Percentiles rank a stretch among this genome's conserved stretches.
Evolutionary conservation across 1,140 invertebrate genomes (phyloP).

Genomic region (Bombus terrestris): DNA sequence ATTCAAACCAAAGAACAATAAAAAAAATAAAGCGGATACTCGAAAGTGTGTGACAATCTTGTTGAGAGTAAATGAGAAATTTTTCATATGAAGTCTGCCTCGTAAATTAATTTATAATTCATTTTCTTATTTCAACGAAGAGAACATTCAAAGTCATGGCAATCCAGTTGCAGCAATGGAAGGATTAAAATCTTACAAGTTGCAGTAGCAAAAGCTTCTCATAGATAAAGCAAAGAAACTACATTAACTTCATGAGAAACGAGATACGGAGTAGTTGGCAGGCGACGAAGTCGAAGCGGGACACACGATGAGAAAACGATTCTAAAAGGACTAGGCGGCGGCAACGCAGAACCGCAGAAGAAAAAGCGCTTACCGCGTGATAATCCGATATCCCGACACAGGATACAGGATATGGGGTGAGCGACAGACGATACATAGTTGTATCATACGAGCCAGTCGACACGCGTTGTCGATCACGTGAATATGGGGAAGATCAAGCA

Average conservation of each 20-base stretch:
- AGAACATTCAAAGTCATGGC: background rate
- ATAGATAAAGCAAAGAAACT: background rate
- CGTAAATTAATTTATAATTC: background rate
- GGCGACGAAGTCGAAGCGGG: slow-evolving; percentile 5
- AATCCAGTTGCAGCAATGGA: background rate
- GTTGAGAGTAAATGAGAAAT: no score
- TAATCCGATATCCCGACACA: slow-evolving; percentile 58
- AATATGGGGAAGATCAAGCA: slow-evolving; percentile 39
- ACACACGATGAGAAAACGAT: slow-evolving; percentile 38
- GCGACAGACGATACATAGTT: slow-evolving; percentile 44
- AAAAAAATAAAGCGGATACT: no score
- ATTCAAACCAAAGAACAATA: no score
- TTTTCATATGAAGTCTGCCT: no score
- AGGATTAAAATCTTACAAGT: background rate
- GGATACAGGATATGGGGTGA: slow-evolving; percentile 57
- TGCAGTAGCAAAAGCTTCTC: background rate
- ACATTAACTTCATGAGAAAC: background rate
- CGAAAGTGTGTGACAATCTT: no score
- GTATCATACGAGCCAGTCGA: slow-evolving; percentile 30
- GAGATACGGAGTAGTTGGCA: background rate
- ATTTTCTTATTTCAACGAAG: background rate
- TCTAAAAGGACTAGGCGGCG: slow-evolving; percentile 20
- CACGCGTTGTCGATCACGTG: slow-evolving; percentile 49
- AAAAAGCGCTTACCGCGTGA: slow-evolving; percentile 51
- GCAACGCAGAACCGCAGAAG: slow-evolving; percentile 30